Evolutionary conservation across 1,140 invertebrate species (phyloP).

Genomic region (Heliothis subflexa): DNA sequence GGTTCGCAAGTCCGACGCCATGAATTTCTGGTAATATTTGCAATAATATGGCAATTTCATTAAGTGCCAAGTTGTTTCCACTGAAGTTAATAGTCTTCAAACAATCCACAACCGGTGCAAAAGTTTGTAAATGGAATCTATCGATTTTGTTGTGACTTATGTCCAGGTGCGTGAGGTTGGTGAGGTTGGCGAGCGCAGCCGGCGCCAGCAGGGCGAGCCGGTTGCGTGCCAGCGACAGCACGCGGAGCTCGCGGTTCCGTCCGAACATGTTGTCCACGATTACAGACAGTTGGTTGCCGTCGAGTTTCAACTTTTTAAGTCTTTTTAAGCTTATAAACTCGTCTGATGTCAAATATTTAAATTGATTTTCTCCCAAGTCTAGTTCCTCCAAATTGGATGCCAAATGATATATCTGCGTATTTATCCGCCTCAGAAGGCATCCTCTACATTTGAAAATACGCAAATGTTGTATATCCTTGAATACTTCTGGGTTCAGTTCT

Average conservation of each 20-base stretch:
- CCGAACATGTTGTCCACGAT: slow-evolving; percentile 91
- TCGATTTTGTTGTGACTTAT: slow-evolving; percentile 91
- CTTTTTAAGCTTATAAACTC: slow-evolving; percentile 90
- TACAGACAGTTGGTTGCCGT: slow-evolving; percentile 92
- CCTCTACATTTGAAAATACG: slow-evolving; percentile 89
- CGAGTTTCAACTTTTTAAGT: slow-evolving; percentile 89
- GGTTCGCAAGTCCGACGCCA: slow-evolving; percentile 87
- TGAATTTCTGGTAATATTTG: slow-evolving; percentile 87
- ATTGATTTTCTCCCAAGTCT: slow-evolving; percentile 92
- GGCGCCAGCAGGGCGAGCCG: slow-evolving; percentile 90
- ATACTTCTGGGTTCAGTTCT: slow-evolving; percentile 91
- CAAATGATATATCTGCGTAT: slow-evolving; percentile 91
- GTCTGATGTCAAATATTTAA: slow-evolving; percentile 91
- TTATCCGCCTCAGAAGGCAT: slow-evolving; percentile 90
- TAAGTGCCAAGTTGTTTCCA: slow-evolving; percentile 87
- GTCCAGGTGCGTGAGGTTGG: slow-evolving; percentile 89
- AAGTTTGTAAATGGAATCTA: slow-evolving; percentile 87
- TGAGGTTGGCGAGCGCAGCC: slow-evolving; percentile 90
- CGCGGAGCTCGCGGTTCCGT: slow-evolving; percentile 87
- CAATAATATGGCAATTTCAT: slow-evolving; percentile 84
- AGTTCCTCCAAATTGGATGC: slow-evolving; percentile 89
- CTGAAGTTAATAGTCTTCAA: slow-evolving; percentile 89
- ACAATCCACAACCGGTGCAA: slow-evolving; percentile 88
- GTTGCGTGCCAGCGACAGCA: slow-evolving; percentile 89
- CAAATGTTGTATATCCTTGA: slow-evolving; percentile 91